Evolutionary conservation across 2,888 invertebrate genomes (phyloP), one percentile per base, ranked within the genome.

Genomic region (Nemurella pictetii): DNA sequence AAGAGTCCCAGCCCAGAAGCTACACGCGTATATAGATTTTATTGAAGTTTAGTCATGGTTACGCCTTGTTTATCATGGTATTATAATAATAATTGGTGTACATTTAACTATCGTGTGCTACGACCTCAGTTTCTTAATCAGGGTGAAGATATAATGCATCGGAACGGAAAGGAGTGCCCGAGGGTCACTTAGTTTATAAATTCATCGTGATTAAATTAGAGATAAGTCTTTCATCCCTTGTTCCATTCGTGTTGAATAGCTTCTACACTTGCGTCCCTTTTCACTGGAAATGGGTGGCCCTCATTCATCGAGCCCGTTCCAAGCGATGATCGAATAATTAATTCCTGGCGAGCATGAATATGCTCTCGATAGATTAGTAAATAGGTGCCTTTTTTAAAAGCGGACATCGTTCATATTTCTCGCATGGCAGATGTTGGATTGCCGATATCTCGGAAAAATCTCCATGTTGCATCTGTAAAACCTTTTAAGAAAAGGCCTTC

Each of bases 51-150:
- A 75, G 75, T 75, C 26, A 75, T 28, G 75, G 75, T 75, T 75
- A 75, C 75, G 75, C 75, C 75, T 75, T 75, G 26, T 75, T 75
- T 28, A 75, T 75, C 75, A n/a, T 27, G 28, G 75, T 28, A 75
- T 75, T 75, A 75, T 75, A 75, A 75, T 75, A 75, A 75, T 75
- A 75, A 75, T 75, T 75, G 75, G 75, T 75, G 28, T 75, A 75
- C 28, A 75, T 75, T 27, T 75, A 75, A 25, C 26, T 75, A 75
- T 75, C 55, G 55, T 55, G 55, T 55, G 55, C 55, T 55, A 55
- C 5, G 55, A 55, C 55, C 55, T 55, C 15, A 55, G 55, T 55
- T 55, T 55, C 55, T 55, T 55, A 55, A 55, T 55, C 55, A 55
- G 55, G 55, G 20, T 20, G 55, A 55, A 55, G 55, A 55, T 55